Conservation (phyloP, 2,797 vertebrate genomes). For the Scarus forsteni region DNA sequence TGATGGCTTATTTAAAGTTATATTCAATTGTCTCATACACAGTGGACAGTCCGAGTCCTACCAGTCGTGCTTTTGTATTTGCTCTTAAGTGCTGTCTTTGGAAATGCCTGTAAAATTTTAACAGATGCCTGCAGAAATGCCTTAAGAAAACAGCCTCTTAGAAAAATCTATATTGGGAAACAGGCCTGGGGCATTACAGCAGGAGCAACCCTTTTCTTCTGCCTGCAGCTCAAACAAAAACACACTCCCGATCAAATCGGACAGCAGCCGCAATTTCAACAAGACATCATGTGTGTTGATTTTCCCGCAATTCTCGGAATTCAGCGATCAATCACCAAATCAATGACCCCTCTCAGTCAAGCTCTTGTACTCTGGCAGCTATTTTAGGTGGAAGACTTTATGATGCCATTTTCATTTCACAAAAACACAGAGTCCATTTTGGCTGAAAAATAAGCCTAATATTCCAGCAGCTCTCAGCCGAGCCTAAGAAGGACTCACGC, state of each 20-base stretch:
- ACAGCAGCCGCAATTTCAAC: not conserved
- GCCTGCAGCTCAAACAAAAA: not conserved
- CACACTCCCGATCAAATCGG: not conserved
- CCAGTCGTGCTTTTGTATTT: not conserved
- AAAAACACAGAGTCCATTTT: constrained; percentile 23
- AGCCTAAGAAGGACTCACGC: constrained; percentile 9
- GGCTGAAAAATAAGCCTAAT: constrained; percentile 36
- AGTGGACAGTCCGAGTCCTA: not conserved
- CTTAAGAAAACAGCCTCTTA: constrained; percentile 2
- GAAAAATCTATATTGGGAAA: constrained; percentile 8
- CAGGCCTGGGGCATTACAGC: not conserved
- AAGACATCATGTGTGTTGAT: not conserved
- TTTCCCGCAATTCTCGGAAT: constrained; percentile 4
- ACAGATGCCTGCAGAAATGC: constrained; percentile 2
- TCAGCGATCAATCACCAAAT: constrained; percentile 8
- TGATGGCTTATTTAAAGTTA: not conserved
- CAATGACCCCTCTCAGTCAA: not conserved
- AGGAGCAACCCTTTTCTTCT: not conserved
- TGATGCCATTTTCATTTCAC: constrained; percentile 3
- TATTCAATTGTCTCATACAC: not conserved
- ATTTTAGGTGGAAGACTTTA: constrained; percentile 9
- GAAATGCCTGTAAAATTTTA: constrained; percentile 4
- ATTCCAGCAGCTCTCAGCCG: constrained; percentile 33
- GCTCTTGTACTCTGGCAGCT: not conserved
- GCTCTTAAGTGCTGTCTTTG: not conserved